phyloP scores from a whole-genome alignment of 1,140 invertebrate species.

The Trachymyrmex cornetzi region DNA sequence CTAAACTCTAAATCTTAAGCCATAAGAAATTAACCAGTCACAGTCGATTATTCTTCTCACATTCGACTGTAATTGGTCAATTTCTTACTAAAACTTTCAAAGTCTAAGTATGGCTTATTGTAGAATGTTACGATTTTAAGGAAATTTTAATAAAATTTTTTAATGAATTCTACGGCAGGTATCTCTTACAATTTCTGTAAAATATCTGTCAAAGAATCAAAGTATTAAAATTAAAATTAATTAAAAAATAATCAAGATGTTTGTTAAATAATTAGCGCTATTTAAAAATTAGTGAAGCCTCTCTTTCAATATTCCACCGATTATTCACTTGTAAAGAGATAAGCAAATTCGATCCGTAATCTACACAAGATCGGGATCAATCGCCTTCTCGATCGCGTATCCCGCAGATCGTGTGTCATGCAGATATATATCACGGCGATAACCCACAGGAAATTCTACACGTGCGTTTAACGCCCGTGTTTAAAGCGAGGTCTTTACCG shows the following conservation, averaged over 20 bases:
- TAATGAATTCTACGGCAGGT: background rate
- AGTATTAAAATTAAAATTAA: background rate
- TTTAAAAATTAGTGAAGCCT: background rate
- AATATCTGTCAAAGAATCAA: background rate
- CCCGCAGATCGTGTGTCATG: constrained; percentile 8
- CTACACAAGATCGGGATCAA: constrained; percentile 1
- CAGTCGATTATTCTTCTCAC: too few species aligned
- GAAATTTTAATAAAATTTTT: background rate
- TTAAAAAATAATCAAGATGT: background rate
- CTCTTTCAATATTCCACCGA: background rate
- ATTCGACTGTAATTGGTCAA: too few species aligned
- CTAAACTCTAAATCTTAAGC: too few species aligned
- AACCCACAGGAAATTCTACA: constrained; percentile 37
- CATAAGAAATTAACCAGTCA: too few species aligned
- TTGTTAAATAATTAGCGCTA: background rate
- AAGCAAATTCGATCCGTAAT: constrained; percentile 16
- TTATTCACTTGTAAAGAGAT: background rate
- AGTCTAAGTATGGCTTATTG: too few species aligned
- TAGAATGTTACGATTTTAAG: background rate
- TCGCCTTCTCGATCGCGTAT: constrained; percentile 19
- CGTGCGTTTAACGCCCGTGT: constrained; percentile 37
- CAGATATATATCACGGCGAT: constrained; percentile 37
- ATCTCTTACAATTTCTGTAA: background rate
- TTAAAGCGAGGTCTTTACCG: constrained; percentile 34
- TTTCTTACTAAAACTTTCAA: too few species aligned